Base-by-base conservation (phyloP, 37 sponge, comb jelly and placozoan genomes). In the Petrosia ficiformis region DNA sequence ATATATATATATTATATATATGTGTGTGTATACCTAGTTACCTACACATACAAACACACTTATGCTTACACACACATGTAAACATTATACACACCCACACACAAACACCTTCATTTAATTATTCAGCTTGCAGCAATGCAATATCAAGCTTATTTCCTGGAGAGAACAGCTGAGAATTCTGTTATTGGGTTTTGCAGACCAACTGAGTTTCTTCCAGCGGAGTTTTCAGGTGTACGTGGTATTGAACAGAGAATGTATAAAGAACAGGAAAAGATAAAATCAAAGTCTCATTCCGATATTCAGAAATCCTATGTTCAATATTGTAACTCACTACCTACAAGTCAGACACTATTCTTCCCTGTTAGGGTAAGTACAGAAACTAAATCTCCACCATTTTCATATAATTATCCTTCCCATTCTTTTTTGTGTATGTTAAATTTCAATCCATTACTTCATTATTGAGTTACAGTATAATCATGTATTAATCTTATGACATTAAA, bases 101-200 rank as follows among this genome's bases (percentile, higher is more conserved):
- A 34, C 77, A 63, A 57, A 22, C 65, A 59, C 24, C n/a, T 14
- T 52, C 59, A 59, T 57, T 72, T 33, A 19, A 72, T 33, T 52
- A 25, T 37, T 1, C 48, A 80, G 75, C 67, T 91, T 57, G 87
- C 91, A 5, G 91, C 91, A 22, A 56, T 91, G 38, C 91, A 91
- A 58, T 86, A 91, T 79, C 91, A 91, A 65, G 82, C 87, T 24
- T 91, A 91, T 72, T 82, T 91, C 72, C 87, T 86, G 42, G 87
- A 86, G 60, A 73, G 91, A 32, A 86, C 83, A n/a, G 83, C 69
- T 32, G 57, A 76, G n/a, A 33, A 86, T 74, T 87, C 88, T 28
- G 78, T 77, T 10, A 67, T 87, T 24, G 88, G 82, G 4, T 87
- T 87, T 73, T 77, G 88, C 78, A 91, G 80, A 35, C 79, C 87